These are phyloP conservation scores for Ganaspis brasiliensis DNA, from an alignment of 2,888 invertebrate species.

Conservation along the genomic window DNA sequence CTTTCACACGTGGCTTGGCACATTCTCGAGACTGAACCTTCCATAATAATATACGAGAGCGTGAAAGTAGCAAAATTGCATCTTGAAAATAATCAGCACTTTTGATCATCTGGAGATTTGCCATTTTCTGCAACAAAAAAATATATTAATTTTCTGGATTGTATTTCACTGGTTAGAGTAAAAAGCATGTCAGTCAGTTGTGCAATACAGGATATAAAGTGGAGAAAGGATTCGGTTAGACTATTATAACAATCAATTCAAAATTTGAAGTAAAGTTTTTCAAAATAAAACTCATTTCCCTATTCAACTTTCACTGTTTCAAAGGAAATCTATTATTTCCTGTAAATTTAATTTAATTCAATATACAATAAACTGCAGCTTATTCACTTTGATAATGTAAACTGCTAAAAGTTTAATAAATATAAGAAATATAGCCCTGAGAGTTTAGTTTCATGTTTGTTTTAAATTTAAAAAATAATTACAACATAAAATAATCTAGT, in stretches of 20 bases:
- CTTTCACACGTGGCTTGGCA: slow-evolving; percentile 34
- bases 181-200: slow-evolving; percentile 68
- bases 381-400: no score
- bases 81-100: slow-evolving; percentile 6
- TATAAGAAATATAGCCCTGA: neutral
- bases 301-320: slow-evolving; percentile 50
- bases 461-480: neutral
- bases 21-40: neutral
- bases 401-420: neutral
- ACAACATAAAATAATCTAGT: neutral
- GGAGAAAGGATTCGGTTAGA: slow-evolving; percentile 64
- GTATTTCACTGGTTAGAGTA: slow-evolving; percentile 74
- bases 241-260: slow-evolving; percentile 42
- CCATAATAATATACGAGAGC: slow-evolving; percentile 21
- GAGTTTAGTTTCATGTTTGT: neutral
- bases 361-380: no score
- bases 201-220: slow-evolving; percentile 66
- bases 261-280: slow-evolving; percentile 53
- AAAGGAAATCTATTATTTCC: slow-evolving; percentile 38
- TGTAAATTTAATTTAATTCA: slow-evolving; percentile 8
- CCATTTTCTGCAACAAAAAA: neutral
- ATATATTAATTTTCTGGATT: slow-evolving; percentile 52
- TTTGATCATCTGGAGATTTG: neutral
- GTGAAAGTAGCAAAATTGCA: slow-evolving; percentile 12
- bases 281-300: slow-evolving; percentile 19